Conservation (phyloP, 2,888 invertebrate species). For the Tribolium freemani region DNA sequence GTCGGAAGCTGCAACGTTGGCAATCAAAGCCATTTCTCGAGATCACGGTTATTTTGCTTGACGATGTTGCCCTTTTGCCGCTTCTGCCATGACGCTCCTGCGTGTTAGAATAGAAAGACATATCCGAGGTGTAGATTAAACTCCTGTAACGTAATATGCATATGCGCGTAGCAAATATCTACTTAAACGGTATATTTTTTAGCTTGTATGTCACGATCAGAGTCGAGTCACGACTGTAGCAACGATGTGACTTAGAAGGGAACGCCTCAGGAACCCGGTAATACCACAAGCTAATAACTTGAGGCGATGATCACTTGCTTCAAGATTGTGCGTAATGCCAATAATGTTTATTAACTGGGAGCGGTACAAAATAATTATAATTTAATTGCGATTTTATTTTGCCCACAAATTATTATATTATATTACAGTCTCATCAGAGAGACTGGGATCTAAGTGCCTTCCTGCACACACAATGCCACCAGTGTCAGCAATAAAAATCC, state of each 20-base stretch:
- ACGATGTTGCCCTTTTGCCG: conserved; percentile 44
- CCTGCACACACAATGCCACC: conserved; percentile 13
- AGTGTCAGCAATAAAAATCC: conserved; percentile 1
- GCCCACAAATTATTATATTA: conserved; percentile 31
- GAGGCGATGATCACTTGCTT: conserved; percentile 58
- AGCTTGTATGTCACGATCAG: conserved; percentile 64
- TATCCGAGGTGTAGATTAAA: conserved; percentile 47
- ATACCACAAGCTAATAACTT: conserved; percentile 62
- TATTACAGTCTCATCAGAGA: conserved; percentile 21
- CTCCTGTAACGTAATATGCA: conserved; percentile 57
- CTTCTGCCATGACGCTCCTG: conserved; percentile 26
- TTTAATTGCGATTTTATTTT: conserved; percentile 43
- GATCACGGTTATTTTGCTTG: conserved; percentile 52
- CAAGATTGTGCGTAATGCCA: conserved; percentile 53
- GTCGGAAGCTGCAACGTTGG: conserved; percentile 63
- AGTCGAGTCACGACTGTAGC: conserved; percentile 64
- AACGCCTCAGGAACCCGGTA: conserved; percentile 61
- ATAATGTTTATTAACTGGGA: conserved; percentile 49
- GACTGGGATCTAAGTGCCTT: not conserved
- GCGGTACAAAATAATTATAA: conserved; percentile 48
- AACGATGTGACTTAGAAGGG: conserved; percentile 60
- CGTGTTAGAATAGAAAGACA: conserved; percentile 46
- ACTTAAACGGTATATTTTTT: conserved; percentile 62
- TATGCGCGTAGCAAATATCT: conserved; percentile 63
- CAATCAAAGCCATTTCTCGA: conserved; percentile 58